These are phyloP conservation scores for Smittia sp. DNA, from an alignment of 2,888 invertebrate species.

Conservation along the genomic window DNA sequence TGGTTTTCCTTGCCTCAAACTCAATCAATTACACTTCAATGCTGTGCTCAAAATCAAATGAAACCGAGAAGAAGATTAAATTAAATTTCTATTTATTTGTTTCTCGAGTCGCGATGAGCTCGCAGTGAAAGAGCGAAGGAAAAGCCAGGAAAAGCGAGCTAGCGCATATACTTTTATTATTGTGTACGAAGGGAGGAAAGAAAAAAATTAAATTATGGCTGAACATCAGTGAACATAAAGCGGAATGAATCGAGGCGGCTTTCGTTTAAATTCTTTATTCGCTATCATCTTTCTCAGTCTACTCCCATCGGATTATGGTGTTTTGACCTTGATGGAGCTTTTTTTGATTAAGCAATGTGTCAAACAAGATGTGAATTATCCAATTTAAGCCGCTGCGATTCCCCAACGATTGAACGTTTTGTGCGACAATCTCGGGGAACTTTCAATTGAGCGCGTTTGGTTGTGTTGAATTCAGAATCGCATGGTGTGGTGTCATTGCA, in stretches of 20 bases:
- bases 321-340: conserved; percentile 10
- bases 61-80: not conserved
- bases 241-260: not conserved
- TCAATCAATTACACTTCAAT: not conserved
- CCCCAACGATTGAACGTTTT: not conserved
- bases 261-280: not conserved
- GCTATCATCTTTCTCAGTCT: not conserved
- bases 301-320: not conserved
- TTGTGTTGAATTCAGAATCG: too few species aligned
- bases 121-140: not conserved
- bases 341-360: not conserved
- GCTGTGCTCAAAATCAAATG: not conserved
- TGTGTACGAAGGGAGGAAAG: not conserved
- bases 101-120: not conserved
- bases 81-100: not conserved
- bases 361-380: conserved; percentile 11
- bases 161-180: too few species aligned
- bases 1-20: not conserved
- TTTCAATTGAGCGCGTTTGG: too few species aligned
- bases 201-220: not conserved
- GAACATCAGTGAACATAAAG: not conserved
- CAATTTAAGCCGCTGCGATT: conserved; percentile 5
- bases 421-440: too few species aligned
- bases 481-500: too few species aligned
- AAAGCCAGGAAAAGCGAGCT: not conserved